Percentiles rank a stretch among this genome's conserved stretches.
phyloP scores from a whole-genome alignment of 2,797 vertebrate species.

The Lithobates pipiens region DNA sequence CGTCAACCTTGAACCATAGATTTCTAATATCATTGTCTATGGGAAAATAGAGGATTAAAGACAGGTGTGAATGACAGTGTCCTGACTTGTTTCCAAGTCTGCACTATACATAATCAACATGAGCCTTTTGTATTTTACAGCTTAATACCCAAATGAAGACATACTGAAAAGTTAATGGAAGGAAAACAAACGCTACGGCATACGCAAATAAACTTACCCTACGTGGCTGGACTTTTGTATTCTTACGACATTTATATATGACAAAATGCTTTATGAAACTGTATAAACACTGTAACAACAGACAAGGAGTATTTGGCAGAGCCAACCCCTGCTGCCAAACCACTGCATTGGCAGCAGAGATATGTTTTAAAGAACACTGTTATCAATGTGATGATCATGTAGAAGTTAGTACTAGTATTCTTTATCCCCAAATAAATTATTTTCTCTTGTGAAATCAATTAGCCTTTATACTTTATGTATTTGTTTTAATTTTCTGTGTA shows the following conservation, averaged over 20 bases:
- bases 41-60: background rate
- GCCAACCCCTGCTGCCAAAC: background rate
- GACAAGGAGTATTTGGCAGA: background rate
- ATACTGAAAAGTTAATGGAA: constrained; percentile 33
- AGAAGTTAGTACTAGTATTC: background rate
- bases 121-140: constrained; percentile 42
- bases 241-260: background rate
- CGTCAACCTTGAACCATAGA: constrained; percentile 6
- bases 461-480: background rate
- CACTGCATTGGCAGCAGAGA: background rate
- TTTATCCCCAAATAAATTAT: background rate
- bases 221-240: background rate
- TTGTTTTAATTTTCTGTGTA: background rate
- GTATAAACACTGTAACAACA: constrained; percentile 19
- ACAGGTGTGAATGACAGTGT: constrained; percentile 12
- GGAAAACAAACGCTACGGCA: background rate
- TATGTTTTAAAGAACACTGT: too few relatives aligned
- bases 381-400: background rate
- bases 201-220: constrained; percentile 23
- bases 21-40: background rate
- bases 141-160: constrained; percentile 26
- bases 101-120: constrained; percentile 20
- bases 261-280: constrained; percentile 20
- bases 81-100: constrained; percentile 19
- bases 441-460: background rate